Evolutionary conservation across 1,140 invertebrate genomes (phyloP), one percentile per base, ranked within the genome.

Genomic region (Drosophila tristis): DNA sequence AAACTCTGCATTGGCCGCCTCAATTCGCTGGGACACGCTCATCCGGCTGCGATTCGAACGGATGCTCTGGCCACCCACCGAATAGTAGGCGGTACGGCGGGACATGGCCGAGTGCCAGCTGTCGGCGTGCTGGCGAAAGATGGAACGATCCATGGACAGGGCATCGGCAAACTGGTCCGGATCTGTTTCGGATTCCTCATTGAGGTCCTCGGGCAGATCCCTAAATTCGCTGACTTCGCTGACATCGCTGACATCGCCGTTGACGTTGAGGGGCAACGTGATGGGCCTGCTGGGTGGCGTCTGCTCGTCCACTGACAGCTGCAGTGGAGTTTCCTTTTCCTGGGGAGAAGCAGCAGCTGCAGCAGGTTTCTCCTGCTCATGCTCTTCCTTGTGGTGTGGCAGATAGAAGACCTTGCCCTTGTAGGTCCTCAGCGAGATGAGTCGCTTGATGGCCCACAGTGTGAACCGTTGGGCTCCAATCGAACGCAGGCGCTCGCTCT

Each of bases 391-490:
- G 2, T 43, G 43, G 3, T 56, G 42, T 23, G 94, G 94, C 43
- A 94, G 91, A 89, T 96, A 96, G 70, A 94, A 95, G 0, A 96
- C 93, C 68, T 94, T 94, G 25, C 96, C 96, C 73, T 93, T 94
- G 90, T 96, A 96, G 25, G 94, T 95, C 74, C 95, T 93, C 51
- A 96, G 91, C 1, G 95, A 95, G 39, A 97, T 95, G 6, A 96
- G 93, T 62, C 98, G 94, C 11, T 96, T 96, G 26, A 99, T 90
- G 51, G 97, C 96, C 96, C 97, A 98, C 0, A 99, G 86, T 0
- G 97, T 96, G 90, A 99, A 99, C 50, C 98, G 94, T 60, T 97
- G 96, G 20, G 96, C 96, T 9, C 98, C 98, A 60, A 99, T 95
- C 0, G 95, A 94, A 49, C 98, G 94, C 53, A 99, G 93, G 56